Conservation (phyloP, 2,888 invertebrate genomes). For the Drosophila borborema region DNA sequence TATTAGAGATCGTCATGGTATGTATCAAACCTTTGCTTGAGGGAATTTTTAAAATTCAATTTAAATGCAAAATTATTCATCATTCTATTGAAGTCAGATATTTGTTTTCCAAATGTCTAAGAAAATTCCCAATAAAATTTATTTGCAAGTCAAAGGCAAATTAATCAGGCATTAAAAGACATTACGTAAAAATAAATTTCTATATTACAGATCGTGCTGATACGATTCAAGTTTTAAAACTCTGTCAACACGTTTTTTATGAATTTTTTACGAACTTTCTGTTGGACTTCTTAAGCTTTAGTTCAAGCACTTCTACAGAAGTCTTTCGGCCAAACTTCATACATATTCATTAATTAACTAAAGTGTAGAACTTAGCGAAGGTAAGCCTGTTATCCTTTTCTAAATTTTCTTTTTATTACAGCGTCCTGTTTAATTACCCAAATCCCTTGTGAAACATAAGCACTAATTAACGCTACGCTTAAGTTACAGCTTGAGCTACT, state of each 20-base stretch:
- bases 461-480: slow-evolving; percentile 44
- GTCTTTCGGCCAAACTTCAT: not conserved
- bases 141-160: not conserved
- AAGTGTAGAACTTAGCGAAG: not conserved
- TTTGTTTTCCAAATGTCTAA: not conserved
- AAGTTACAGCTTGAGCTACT: slow-evolving; percentile 38
- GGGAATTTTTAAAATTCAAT: not conserved
- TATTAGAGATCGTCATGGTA: too few species aligned
- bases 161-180: not conserved
- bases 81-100: not conserved
- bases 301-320: not conserved
- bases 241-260: not conserved
- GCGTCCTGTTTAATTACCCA: slow-evolving; percentile 25
- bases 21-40: too few species aligned
- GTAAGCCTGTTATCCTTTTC: not conserved
- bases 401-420: slow-evolving; percentile 9
- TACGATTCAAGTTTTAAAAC: not conserved
- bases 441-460: slow-evolving; percentile 25
- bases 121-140: not conserved
- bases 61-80: not conserved
- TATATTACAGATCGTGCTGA: too few species aligned
- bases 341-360: slow-evolving; percentile 6
- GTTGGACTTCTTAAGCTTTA: not conserved
- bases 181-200: not conserved
- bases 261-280: not conserved